These are phyloP conservation scores for Electrona antarctica DNA, from an alignment of 2,113 vertebrate genomes.

Conservation along the genomic window DNA sequence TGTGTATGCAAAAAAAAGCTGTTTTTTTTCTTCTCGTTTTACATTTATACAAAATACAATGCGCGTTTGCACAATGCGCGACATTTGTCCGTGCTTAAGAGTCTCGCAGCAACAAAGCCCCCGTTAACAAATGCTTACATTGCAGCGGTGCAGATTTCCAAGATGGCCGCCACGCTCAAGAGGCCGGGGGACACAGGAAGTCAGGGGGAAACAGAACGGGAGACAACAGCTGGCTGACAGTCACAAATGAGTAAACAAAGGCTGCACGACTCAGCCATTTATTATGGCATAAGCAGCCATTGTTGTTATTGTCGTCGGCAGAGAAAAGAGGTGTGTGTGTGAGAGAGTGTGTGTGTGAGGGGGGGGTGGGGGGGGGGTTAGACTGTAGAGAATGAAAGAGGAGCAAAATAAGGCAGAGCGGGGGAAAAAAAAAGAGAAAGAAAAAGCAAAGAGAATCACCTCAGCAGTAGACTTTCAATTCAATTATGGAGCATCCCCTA, in stretches of 20 bases:
- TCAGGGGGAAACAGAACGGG: constrained; percentile 31
- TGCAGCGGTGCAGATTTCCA: constrained; percentile 41
- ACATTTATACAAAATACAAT: constrained; percentile 45
- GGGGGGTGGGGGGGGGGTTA: not conserved
- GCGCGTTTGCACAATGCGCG: constrained; percentile 28
- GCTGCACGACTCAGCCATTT: constrained; percentile 61
- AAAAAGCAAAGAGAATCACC: constrained; percentile 19
- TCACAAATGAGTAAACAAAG: constrained; percentile 76
- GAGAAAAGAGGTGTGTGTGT: not conserved
- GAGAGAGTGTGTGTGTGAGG: constrained; percentile 1
- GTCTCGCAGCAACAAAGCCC: constrained; percentile 32
- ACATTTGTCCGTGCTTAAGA: constrained; percentile 40
- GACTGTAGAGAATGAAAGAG: not conserved
- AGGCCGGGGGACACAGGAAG: constrained; percentile 21
- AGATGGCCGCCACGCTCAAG: constrained; percentile 52
- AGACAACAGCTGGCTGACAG: constrained; percentile 70
- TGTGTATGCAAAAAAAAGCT: constrained; percentile 15
- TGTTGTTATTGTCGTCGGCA: constrained; percentile 60
- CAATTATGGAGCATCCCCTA: constrained; percentile 55
- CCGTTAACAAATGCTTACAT: constrained; percentile 45
- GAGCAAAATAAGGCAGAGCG: constrained; percentile 11
- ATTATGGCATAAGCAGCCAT: constrained; percentile 67
- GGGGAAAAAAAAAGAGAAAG: constrained; percentile 3
- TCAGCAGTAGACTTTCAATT: constrained; percentile 54
- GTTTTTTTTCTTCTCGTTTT: not conserved